These are phyloP conservation scores for Sandelia bainsii DNA, from an alignment of 2,797 vertebrate genomes.

Conservation along the genomic window DNA sequence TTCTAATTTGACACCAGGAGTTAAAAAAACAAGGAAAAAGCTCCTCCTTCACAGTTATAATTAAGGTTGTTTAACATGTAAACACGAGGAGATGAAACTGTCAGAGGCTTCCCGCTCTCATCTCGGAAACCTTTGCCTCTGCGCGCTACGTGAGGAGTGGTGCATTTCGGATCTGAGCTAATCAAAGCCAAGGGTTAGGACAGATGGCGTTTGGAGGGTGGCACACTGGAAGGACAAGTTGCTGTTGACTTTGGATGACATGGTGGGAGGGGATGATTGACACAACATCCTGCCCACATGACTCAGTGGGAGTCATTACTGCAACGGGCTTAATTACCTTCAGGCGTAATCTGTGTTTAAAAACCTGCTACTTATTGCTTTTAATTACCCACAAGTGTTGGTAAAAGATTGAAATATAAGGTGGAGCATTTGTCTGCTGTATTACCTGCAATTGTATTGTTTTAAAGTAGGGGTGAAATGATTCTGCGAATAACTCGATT, in stretches of 20 bases:
- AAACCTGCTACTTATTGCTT: conserved; percentile 69
- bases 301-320: conserved; percentile 75
- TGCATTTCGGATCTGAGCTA: conserved; percentile 45
- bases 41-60: conserved; percentile 42
- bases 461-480: neutral
- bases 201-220: conserved; percentile 71
- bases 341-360: conserved; percentile 76
- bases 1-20: conserved; percentile 54
- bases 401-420: conserved; percentile 43
- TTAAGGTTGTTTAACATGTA: conserved; percentile 52
- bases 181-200: conserved; percentile 56
- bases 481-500: no score
- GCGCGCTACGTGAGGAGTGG: conserved; percentile 13
- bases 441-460: neutral
- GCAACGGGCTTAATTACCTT: conserved; percentile 75
- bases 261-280: conserved; percentile 66
- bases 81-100: conserved; percentile 43
- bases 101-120: conserved; percentile 29
- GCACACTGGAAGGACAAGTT: conserved; percentile 60
- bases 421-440: conserved; percentile 23
- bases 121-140: conserved; percentile 34
- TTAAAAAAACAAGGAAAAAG: neutral
- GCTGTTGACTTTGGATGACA: conserved; percentile 62
- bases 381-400: conserved; percentile 70
- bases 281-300: conserved; percentile 53